phyloP scores from a whole-genome alignment of 2,113 vertebrate genomes.

The Corythaixoides concolor region DNA sequence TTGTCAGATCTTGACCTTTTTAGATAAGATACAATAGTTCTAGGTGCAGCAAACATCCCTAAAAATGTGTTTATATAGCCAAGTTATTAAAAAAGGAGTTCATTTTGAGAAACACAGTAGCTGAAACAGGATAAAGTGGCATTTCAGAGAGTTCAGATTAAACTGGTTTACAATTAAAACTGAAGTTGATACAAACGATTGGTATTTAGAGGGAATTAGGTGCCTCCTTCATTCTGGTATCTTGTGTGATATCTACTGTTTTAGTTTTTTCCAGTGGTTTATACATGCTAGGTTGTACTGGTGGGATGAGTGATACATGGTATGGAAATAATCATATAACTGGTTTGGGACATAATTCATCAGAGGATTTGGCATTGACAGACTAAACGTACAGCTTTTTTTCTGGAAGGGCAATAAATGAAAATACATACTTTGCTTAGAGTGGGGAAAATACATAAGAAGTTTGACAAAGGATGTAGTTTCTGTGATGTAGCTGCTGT shows the following conservation, averaged over 20 bases:
- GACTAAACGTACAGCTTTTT: background rate
- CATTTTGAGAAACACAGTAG: background rate
- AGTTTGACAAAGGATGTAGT: background rate
- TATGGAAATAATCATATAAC: background rate
- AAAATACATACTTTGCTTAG: background rate
- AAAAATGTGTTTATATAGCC: background rate
- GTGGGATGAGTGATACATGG: background rate
- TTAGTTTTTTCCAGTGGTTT: background rate
- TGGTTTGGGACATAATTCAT: background rate
- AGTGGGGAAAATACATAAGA: background rate
- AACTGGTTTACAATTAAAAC: background rate
- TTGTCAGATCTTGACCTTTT: background rate
- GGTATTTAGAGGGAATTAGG: background rate
- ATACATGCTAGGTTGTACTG: background rate
- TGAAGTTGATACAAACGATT: background rate
- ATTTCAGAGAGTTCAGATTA: background rate
- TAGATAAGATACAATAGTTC: background rate
- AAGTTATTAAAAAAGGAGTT: background rate
- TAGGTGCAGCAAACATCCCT: background rate
- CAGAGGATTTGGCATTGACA: background rate
- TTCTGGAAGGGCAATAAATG: background rate
- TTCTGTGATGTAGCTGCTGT: background rate
- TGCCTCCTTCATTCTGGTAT: background rate
- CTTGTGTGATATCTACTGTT: background rate
- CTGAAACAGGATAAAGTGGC: background rate